Base-by-base conservation (phyloP, 2,888 invertebrate genomes). In the Chironomus riparius region DNA sequence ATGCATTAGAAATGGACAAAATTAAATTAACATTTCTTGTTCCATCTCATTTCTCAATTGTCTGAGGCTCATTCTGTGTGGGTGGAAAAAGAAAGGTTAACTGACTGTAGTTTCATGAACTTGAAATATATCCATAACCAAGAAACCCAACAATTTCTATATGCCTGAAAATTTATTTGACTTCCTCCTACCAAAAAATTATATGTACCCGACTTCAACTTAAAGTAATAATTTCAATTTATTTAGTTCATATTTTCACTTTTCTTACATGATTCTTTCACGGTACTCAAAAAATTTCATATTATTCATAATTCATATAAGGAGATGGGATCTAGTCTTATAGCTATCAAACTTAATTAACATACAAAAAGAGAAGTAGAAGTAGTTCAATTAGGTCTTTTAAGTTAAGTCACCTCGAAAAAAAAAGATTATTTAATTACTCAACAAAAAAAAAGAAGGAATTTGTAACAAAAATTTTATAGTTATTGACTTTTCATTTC, bases 41-140 rank as follows among this genome's bases (percentile, higher is more conserved):
- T 38, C 38, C 38, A 2, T 38, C 10, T 38, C 38, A 38, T 38
- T 38, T 2, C 38, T 10, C 38, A 38, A 38, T 38, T 38, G 38
- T 38, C 38, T 38, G 38, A 38, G 7, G 38, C 7, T 38, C 38
- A 38, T 38, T 38, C 6, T 28, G 47, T 28, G 70, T 70, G 21
- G 70, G 70, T 70, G 47, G 47, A 18, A n/a, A 38, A 68, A 12
- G 68, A 68, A 70, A 70, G 70, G 70, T 70, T 70, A 47, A 70
- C 18, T 18, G 47, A 47, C 70, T 70, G 10, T 10, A 38, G 38
- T 38, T 38, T 68, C 70, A 15, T 47, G 70, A 70, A 18, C 70
- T 47, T 38, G 13, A n/a, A 13, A 21, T 65, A 21, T 69, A 28
- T 71, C 56, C 71, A 71, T 71, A 71, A 71, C 71, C 71, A 71